These are phyloP conservation scores for Acanthococcus lagerstroemiae DNA, from an alignment of 2,888 invertebrate species.

Conservation along the genomic window DNA sequence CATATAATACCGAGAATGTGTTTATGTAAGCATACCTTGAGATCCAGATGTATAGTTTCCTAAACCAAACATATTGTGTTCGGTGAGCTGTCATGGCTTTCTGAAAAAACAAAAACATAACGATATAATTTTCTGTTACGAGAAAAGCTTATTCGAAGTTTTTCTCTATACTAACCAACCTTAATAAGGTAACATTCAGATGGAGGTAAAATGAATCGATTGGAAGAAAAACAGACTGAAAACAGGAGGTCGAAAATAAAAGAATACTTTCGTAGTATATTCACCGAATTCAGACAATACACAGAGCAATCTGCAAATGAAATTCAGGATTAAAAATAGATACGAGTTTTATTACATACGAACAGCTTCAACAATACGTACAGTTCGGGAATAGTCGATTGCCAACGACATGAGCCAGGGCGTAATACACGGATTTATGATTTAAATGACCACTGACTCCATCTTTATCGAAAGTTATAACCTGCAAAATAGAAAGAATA, in stretches of 20 bases:
- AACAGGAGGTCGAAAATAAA: slow-evolving; percentile 72
- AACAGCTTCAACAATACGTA: background rate
- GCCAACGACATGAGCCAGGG: slow-evolving; percentile 40
- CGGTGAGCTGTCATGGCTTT: slow-evolving; percentile 74
- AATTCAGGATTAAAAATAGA: slow-evolving; percentile 30
- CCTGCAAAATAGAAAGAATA: slow-evolving; percentile 11
- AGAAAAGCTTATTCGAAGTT: background rate
- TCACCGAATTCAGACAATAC: slow-evolving; percentile 75
- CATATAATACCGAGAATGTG: slow-evolving; percentile 43
- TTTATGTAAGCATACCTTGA: slow-evolving; percentile 88
- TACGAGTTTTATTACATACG: background rate
- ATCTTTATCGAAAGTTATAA: slow-evolving; percentile 82
- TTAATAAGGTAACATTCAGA: background rate
- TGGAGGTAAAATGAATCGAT: slow-evolving; percentile 32
- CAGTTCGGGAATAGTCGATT: slow-evolving; percentile 28
- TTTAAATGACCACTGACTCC: slow-evolving; percentile 90
- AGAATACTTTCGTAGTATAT: slow-evolving; percentile 75
- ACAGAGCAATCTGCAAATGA: slow-evolving; percentile 62
- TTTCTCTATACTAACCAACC: background rate
- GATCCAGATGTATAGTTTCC: slow-evolving; percentile 75
- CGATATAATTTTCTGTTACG: background rate
- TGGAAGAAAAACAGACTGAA: slow-evolving; percentile 42
- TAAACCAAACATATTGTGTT: slow-evolving; percentile 94
- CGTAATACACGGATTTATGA: slow-evolving; percentile 77
- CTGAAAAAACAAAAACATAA: slow-evolving; percentile 40